These are phyloP conservation scores for Pardosa pseudoannulata DNA, from an alignment of 2,888 invertebrate species.

Conservation along the genomic window DNA sequence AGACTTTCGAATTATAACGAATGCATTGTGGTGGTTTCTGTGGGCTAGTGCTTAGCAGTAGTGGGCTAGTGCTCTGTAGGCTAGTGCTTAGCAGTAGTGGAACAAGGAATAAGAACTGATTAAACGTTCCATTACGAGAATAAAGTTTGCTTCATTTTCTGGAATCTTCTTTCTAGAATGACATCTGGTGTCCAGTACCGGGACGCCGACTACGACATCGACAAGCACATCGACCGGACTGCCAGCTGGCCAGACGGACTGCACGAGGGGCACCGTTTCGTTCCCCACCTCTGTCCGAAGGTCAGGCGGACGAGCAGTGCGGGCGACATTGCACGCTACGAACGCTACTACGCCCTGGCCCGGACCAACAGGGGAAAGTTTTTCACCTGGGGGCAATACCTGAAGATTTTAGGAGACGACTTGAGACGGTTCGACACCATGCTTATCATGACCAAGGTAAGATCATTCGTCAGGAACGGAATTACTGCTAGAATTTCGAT, in stretches of 20 bases:
- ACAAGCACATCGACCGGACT: neutral
- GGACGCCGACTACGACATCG: neutral
- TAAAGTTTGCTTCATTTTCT: no score
- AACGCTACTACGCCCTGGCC: constrained; percentile 31
- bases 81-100: no score
- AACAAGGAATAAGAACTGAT: no score
- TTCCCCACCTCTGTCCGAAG: neutral
- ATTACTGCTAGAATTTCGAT: no score
- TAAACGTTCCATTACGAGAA: no score
- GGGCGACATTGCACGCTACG: constrained; percentile 38
- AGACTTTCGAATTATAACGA: no score
- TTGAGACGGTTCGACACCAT: constrained; percentile 24
- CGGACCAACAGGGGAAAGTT: constrained; percentile 23
- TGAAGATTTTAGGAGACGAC: constrained; percentile 28
- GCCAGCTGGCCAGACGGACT: constrained; percentile 29
- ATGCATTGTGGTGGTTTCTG: no score
- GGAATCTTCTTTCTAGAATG: no score
- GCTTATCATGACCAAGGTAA: constrained; percentile 11
- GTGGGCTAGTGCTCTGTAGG: no score
- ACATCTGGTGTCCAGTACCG: neutral
- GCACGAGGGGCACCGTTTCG: constrained; percentile 11
- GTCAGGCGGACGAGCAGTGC: constrained; percentile 36
- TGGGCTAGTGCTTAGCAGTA: no score
- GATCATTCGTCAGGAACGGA: no score
- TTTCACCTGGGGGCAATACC: constrained; percentile 44